These are phyloP conservation scores for Danionella cerebrum DNA, from an alignment of 2,113 vertebrate genomes.

Conservation along the genomic window DNA sequence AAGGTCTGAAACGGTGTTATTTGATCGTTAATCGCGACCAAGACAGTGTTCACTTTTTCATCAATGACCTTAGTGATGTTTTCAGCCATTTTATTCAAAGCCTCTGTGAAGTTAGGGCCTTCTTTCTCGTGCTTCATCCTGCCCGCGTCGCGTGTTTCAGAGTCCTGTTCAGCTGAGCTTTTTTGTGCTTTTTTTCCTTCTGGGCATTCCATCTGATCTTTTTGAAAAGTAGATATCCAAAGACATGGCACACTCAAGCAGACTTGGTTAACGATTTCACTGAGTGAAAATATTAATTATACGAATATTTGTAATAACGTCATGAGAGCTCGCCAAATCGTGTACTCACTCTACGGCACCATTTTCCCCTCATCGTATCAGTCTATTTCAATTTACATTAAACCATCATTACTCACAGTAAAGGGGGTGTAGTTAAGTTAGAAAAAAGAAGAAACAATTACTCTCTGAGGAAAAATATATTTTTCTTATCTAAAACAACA, in stretches of 20 bases:
- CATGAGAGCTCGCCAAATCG: background rate
- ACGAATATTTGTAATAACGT: background rate
- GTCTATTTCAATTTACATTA: no score
- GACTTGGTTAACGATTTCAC: background rate
- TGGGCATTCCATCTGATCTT: background rate
- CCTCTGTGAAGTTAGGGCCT: no score
- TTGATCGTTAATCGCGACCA: background rate
- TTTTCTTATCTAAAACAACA: no score
- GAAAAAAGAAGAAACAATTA: no score
- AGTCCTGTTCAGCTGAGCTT: background rate
- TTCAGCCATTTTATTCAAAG: background rate
- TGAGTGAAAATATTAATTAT: background rate
- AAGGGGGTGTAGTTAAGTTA: no score
- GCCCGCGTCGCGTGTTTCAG: background rate
- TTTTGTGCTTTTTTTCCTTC: background rate
- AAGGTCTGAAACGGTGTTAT: background rate
- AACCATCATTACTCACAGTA: no score
- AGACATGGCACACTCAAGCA: background rate
- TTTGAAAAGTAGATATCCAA: background rate
- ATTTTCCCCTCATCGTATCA: background rate
- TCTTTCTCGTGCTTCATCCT: no score
- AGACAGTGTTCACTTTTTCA: background rate
- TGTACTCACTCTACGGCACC: background rate
- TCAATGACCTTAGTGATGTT: background rate
- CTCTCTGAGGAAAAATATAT: no score